These are phyloP conservation scores for Dunckerocampus dactyliophorus DNA, from an alignment of 2,113 vertebrate genomes.

Conservation along the genomic window DNA sequence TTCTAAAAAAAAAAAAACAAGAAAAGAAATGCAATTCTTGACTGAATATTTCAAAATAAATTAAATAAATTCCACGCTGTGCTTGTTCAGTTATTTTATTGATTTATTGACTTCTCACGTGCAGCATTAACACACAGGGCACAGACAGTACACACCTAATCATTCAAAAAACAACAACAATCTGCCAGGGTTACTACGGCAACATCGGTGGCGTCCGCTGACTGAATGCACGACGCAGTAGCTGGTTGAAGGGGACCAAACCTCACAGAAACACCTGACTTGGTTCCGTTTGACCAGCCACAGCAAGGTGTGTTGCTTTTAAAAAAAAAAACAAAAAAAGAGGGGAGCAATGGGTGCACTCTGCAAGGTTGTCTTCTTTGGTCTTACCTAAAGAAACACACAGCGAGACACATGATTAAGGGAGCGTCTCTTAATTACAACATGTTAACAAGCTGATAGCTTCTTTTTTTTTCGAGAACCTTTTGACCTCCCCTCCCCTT, in stretches of 20 bases:
- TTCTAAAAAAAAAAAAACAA: too few relatives aligned
- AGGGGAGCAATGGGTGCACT: neutral
- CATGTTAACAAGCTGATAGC: slow-evolving; percentile 40
- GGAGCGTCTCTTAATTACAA: neutral
- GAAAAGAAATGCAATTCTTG: too few relatives aligned
- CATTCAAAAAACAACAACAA: neutral
- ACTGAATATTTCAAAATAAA: too few relatives aligned
- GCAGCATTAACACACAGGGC: slow-evolving; percentile 10
- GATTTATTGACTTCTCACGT: slow-evolving; percentile 40
- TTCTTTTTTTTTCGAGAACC: slow-evolving; percentile 52
- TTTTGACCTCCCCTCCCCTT: slow-evolving; percentile 34
- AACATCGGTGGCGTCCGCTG: slow-evolving; percentile 46
- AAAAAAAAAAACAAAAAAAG: slow-evolving; percentile 25
- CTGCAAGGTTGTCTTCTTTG: slow-evolving; percentile 27
- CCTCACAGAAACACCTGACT: slow-evolving; percentile 95
- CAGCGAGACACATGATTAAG: slow-evolving; percentile 8
- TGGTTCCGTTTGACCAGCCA: slow-evolving; percentile 99
- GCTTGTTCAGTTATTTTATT: slow-evolving; percentile 2
- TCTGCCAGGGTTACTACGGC: neutral
- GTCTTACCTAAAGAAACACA: slow-evolving; percentile 56
- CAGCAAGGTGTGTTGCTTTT: slow-evolving; percentile 83
- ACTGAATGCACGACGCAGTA: slow-evolving; percentile 84
- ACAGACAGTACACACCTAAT: neutral
- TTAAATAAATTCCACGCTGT: slow-evolving; percentile 2
- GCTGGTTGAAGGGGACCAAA: slow-evolving; percentile 99